phyloP scores from a whole-genome alignment of 2,113 vertebrate genomes.

The Gobiocypris rarus region DNA sequence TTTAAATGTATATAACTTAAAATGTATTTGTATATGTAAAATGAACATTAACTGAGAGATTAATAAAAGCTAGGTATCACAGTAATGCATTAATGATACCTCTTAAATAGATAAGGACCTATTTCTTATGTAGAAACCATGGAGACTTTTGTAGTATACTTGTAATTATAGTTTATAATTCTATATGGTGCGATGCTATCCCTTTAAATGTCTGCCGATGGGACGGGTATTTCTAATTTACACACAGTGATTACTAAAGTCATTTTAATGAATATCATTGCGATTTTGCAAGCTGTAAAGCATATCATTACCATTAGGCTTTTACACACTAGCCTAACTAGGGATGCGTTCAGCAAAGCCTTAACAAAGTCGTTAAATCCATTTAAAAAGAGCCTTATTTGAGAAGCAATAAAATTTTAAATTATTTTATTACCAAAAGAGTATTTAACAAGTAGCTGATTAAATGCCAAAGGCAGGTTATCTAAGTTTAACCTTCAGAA shows the following conservation, averaged over 20 bases:
- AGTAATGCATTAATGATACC: not conserved
- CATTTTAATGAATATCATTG: conserved; percentile 93
- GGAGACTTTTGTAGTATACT: not conserved
- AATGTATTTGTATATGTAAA: not conserved
- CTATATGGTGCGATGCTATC: conserved; percentile 45
- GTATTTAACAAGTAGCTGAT: conserved; percentile 99
- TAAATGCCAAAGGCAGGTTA: conserved; percentile 99
- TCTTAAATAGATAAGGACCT: not conserved
- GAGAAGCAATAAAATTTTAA: conserved; percentile 99
- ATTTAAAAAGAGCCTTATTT: conserved; percentile 98
- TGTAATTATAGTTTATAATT: too few species aligned
- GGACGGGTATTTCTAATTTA: conserved; percentile 78
- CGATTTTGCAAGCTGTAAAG: conserved; percentile 91
- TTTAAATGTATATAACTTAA: not conserved
- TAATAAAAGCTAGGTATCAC: not conserved
- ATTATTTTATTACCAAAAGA: conserved; percentile 99
- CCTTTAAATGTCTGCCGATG: conserved; percentile 70
- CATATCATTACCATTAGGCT: conserved; percentile 88
- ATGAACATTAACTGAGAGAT: not conserved
- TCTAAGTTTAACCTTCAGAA: conserved; percentile 99
- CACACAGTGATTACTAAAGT: conserved; percentile 89
- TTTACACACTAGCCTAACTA: conserved; percentile 83
- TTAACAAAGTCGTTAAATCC: conserved; percentile 96
- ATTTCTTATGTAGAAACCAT: not conserved
- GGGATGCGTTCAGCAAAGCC: conserved; percentile 87